These are phyloP conservation scores for Indicator indicator DNA, from an alignment of 2,113 vertebrate species.

Conservation along the genomic window DNA sequence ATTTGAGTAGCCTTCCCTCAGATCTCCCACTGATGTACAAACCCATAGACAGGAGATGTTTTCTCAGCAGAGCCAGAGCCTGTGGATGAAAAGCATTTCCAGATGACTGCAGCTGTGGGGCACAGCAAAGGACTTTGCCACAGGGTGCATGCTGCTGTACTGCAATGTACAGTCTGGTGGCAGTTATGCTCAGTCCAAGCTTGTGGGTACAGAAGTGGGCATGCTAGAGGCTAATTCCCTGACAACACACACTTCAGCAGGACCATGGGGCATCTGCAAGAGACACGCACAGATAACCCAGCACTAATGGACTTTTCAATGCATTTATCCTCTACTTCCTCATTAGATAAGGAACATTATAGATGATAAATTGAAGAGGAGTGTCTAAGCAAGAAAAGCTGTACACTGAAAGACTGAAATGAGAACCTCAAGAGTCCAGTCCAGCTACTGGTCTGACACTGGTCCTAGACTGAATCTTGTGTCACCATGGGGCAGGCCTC, in stretches of 20 bases:
- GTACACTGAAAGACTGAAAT: background rate
- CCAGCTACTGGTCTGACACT: background rate
- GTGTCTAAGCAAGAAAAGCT: background rate
- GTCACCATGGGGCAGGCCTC: background rate
- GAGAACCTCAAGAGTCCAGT: background rate
- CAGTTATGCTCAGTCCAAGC: background rate
- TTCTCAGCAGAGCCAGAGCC: background rate
- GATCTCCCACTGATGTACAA: background rate
- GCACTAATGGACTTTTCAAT: slow-evolving; percentile 9
- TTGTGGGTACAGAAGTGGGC: background rate
- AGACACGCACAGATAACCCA: background rate
- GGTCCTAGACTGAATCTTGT: background rate
- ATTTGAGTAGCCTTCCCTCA: background rate
- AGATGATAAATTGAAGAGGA: background rate
- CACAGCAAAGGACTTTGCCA: background rate
- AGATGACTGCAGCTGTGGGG: background rate
- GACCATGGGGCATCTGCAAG: slow-evolving; percentile 6
- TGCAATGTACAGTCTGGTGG: background rate
- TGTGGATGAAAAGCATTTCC: background rate
- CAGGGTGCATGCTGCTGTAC: background rate
- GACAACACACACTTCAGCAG: accelerated
- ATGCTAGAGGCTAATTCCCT: background rate
- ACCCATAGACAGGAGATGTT: background rate
- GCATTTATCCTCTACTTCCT: background rate
- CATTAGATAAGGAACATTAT: slow-evolving; percentile 14